Base-by-base conservation (phyloP, 2,888 invertebrate species). In the Argyresthia goedartella region DNA sequence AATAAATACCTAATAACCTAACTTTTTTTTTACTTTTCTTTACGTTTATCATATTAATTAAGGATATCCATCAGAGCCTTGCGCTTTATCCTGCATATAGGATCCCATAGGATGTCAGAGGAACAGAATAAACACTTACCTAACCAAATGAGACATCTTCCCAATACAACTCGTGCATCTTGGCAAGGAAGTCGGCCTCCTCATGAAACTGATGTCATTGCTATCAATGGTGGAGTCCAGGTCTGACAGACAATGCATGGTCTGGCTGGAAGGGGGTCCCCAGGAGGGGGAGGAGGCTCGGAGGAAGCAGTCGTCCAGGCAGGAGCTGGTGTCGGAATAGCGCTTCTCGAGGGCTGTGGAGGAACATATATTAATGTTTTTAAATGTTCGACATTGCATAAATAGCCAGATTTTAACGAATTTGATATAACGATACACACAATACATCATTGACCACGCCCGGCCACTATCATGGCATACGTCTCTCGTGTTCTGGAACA, bases 81-180 rank as follows among this genome's bases (percentile, higher is more conserved):
- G n/a, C n/a, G n/a, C n/a, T n/a, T n/a, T n/a, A n/a, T n/a, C n/a
- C n/a, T n/a, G n/a, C 16, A 15, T 9, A 4, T 44, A 4, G 16
- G 14, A 9, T 25, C 25, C 25, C 6, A 25, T 25, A 6, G 25
- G 25, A 6, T 4, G 2, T 6, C 2, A 25, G 6, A 25, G 25
- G 25, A 2, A 25, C 25, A 25, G 3, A 25, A 25, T 25, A 6
- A 16, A 15, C 4, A 10, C 52, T 51, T 52, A 82, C 85, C 84
- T 81, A 10, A 92, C 91, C 76, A 92, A 88, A 54, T 92, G 78
- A 9, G 53, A 88, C 56, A 93, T 92, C 77, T 93, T 94, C 59
- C 93, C 92, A 65, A 93, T 92, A 66, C 94, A 94, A 66, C 93
- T 93, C 62, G 93, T 89, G 70, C 94, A 94, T 54, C 91, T 71